phyloP scores from a whole-genome alignment of 2,113 vertebrate species.

The Corydoras sp. region DNA sequence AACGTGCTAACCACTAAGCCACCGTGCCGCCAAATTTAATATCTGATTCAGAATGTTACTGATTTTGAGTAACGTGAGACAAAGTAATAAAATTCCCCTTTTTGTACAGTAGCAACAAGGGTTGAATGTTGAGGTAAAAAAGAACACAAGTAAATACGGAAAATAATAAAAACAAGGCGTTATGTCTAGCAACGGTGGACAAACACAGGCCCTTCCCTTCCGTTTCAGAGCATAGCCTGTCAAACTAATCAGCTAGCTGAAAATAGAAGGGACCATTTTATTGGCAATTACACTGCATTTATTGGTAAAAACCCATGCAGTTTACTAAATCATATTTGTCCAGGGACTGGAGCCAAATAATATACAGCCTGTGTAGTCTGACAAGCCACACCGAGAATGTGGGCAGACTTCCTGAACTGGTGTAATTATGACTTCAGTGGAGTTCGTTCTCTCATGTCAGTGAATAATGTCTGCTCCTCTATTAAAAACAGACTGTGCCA shows the following conservation, averaged over 20 bases:
- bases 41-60: too few species aligned
- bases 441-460: constrained; percentile 28
- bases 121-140: too few species aligned
- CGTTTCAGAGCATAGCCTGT: constrained; percentile 8
- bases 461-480: constrained; percentile 32
- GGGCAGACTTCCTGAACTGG: constrained; percentile 24
- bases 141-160: neutral
- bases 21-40: too few species aligned
- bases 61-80: too few species aligned
- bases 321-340: constrained; percentile 23
- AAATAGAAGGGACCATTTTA: constrained; percentile 16
- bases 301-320: constrained; percentile 19
- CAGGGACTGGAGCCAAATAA: constrained; percentile 26
- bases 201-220: constrained; percentile 4
- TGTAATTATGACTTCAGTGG: constrained; percentile 20
- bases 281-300: constrained; percentile 9
- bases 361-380: constrained; percentile 14
- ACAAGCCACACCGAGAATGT: constrained; percentile 14
- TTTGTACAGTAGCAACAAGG: too few species aligned
- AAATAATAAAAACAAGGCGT: constrained; percentile 5
- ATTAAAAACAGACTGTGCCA: constrained; percentile 36
- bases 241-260: constrained; percentile 23
- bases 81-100: too few species aligned
- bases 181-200: neutral
- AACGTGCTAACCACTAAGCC: too few species aligned